Base-by-base conservation (phyloP, 1,140 invertebrate genomes). In the Myzus persicae region DNA sequence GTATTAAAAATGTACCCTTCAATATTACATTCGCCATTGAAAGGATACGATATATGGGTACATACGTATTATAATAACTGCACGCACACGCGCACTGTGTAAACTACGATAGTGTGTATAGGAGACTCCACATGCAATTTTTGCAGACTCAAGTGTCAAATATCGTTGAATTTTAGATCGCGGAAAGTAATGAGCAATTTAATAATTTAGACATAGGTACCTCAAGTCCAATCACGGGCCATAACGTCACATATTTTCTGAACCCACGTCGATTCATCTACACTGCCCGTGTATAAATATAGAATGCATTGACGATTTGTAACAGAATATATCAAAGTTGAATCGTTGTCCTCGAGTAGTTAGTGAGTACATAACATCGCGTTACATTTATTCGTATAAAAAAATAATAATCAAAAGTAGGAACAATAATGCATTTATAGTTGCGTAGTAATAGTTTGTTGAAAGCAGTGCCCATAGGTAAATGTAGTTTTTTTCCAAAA, bases 141-240 rank as follows among this genome's bases (percentile, higher is more conserved):
- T 90, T 90, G 26, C 87, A 36, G 22, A 6, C 88, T 90, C 26
- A 42, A 67, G 89, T 67, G 51, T 90, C 89, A 90, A n/a, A 90
- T 90, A 59, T 42, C 40, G 38, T 42, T 42, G 54, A 90, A 90
- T 90, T 90, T 90, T n/a, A 67, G 26, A 90, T 26, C 38, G 14
- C 18, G 54, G 2, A 90, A 67, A 90, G 51, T 90, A 90, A 90
- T 90, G 89, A 90, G 54, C 24, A 90, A 90, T 67, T 90, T 90
- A 90, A 90, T 90, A 90, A 90, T 90, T 90, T 67, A 90, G 38
- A 44, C 9, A 42, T 8, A 38, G n/a, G n/a, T 51, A 22, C 22
- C 48, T 82, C 5, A 8, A 84, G 38, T n/a, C 89, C 89, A 67
- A 90, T 67, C 24, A n/a, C 40, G 6, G 38, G 11, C 26, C 51